Conservation (phyloP, 2,888 invertebrate genomes). For the Eupithecia dodoneata region DNA sequence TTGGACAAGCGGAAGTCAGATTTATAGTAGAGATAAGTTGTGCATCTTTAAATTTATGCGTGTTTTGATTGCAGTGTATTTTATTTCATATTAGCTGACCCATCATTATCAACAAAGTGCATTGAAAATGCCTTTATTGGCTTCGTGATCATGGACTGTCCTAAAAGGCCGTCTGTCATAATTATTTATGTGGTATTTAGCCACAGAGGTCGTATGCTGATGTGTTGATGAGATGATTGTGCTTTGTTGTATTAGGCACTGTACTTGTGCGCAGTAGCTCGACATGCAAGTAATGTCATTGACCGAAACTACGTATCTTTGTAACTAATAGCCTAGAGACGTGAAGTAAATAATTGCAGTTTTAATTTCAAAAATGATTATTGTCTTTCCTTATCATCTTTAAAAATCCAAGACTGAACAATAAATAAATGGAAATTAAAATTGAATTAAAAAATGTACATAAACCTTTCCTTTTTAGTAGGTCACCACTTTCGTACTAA, state of each 20-base stretch:
- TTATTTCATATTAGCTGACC: neutral
- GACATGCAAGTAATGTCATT: slow-evolving; percentile 12
- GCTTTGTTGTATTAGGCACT: neutral
- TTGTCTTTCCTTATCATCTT: neutral
- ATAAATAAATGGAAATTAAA: neutral
- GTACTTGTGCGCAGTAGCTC: neutral
- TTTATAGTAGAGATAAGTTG: neutral
- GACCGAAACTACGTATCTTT: slow-evolving; percentile 4
- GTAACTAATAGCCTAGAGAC: neutral
- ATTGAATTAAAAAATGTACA: too few relatives aligned
- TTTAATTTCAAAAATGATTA: too few relatives aligned
- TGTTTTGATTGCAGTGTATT: neutral
- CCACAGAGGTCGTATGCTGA: slow-evolving; percentile 12
- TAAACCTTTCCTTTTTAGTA: too few relatives aligned
- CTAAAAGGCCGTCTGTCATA: slow-evolving; percentile 2
- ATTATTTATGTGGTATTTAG: slow-evolving; percentile 15
- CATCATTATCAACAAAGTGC: neutral
- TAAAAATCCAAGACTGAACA: neutral
- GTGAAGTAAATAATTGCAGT: neutral
- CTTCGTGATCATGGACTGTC: slow-evolving; percentile 4
- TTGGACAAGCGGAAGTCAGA: neutral
- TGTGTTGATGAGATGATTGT: slow-evolving; percentile 3
- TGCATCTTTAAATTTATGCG: neutral
- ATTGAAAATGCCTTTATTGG: slow-evolving; percentile 1
- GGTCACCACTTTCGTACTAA: too few relatives aligned